phyloP scores from a whole-genome alignment of 1,140 invertebrate species.

The Procambarus virginalis region DNA sequence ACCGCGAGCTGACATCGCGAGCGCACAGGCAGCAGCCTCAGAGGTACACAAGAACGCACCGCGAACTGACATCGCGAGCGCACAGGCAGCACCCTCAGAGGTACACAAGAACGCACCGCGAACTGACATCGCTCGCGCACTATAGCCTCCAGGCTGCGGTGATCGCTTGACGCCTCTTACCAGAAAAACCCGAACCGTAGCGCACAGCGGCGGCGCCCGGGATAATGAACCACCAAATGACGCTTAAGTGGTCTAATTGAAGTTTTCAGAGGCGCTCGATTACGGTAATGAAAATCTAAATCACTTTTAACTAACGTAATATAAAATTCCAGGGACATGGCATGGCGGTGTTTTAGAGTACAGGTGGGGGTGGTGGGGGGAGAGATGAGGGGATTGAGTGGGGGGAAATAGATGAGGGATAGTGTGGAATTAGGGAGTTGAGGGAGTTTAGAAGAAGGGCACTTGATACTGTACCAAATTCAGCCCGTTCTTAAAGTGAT shows the following conservation, averaged over 20 bases:
- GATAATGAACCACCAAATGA: constrained; percentile 5
- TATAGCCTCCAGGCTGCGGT: not conserved
- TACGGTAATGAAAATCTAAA: constrained; percentile 7
- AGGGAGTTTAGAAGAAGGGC: not conserved
- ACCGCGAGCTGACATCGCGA: not conserved
- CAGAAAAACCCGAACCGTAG: not conserved
- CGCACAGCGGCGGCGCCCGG: not conserved
- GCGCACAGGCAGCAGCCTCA: not conserved
- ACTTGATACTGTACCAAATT: too few relatives aligned
- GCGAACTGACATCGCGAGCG: not conserved
- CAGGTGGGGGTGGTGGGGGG: not conserved
- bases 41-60: not conserved
- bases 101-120: not conserved
- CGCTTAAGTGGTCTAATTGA: constrained; percentile 8
- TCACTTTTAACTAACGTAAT: constrained; percentile 14
- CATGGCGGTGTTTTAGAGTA: not conserved
- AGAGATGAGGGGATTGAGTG: not conserved
- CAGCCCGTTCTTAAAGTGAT: too few relatives aligned
- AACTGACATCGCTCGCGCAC: not conserved
- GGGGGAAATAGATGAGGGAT: not conserved
- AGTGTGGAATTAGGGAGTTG: not conserved
- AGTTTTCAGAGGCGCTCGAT: not conserved
- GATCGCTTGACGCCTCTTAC: not conserved
- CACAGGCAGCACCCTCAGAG: not conserved
- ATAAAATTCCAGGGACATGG: not conserved